Percentiles rank a stretch among this genome's conserved stretches.
Evolutionary conservation across 2,888 invertebrate species (phyloP).

Genomic region (Entomobrya proxima): DNA sequence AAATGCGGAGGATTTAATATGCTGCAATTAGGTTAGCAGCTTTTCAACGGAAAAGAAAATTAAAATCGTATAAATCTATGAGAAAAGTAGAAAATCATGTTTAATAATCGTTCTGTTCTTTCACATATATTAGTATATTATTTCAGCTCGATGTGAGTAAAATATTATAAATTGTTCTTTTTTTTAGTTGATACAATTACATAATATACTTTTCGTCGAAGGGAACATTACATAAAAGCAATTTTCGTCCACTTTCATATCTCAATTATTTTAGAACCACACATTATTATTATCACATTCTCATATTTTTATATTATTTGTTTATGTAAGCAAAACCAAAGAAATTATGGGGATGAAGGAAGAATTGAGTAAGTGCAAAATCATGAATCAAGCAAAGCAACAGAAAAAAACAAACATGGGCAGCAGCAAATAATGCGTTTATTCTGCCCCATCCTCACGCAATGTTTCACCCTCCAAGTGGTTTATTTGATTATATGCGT

Average conservation of each 20-base stretch:
- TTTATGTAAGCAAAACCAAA: background rate
- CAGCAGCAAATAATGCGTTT: constrained; percentile 15
- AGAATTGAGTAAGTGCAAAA: background rate
- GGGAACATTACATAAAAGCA: background rate
- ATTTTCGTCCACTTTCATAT: background rate
- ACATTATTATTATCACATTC: background rate
- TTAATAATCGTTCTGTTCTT: too few relatives aligned
- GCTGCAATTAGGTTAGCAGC: too few relatives aligned
- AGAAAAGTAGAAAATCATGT: too few relatives aligned
- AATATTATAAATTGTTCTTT: too few relatives aligned
- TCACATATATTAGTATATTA: too few relatives aligned
- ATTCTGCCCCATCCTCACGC: background rate
- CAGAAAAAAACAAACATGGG: background rate
- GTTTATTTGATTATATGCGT: constrained; percentile 54
- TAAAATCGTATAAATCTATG: too few relatives aligned
- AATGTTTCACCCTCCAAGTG: constrained; percentile 26
- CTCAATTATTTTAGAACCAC: background rate
- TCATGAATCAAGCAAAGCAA: background rate
- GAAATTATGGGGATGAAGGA: background rate
- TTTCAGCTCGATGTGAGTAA: too few relatives aligned
- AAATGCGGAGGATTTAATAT: too few relatives aligned
- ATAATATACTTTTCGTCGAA: background rate
- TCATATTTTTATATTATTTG: background rate
- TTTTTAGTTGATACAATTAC: too few relatives aligned
- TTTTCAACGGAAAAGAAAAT: too few relatives aligned